phyloP scores from a whole-genome alignment of 2,113 vertebrate genomes.

The Rhinoptilus africanus region DNA sequence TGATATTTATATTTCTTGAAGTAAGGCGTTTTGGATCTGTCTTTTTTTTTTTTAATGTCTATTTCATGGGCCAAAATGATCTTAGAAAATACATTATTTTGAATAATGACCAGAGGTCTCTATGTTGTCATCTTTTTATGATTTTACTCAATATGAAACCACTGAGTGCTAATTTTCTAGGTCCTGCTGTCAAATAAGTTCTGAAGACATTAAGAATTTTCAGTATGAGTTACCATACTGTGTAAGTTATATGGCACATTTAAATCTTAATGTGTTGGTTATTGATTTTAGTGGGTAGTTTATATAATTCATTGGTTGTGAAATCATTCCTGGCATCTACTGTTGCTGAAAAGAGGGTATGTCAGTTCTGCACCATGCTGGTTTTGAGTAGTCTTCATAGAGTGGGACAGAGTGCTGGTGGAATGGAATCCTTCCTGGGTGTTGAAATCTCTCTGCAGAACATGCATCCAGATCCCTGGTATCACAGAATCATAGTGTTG shows the following conservation, averaged over 20 bases:
- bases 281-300: neutral
- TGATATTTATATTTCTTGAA: conserved; percentile 29
- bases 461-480: neutral
- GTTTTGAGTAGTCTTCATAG: neutral
- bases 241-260: neutral
- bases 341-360: neutral
- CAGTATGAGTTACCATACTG: neutral
- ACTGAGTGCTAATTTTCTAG: neutral
- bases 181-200: neutral
- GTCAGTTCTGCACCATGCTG: neutral
- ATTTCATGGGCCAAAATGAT: neutral
- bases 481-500: no score
- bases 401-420: neutral
- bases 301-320: neutral
- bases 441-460: neutral
- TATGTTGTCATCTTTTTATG: neutral
- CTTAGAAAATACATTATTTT: neutral
- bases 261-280: neutral
- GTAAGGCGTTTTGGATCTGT: neutral
- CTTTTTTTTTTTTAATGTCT: neutral
- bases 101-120: neutral
- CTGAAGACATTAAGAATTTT: neutral
- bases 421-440: neutral
- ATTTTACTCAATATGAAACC: neutral
- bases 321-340: neutral